These are phyloP conservation scores for Zonitis immaculata DNA, from an alignment of 2,888 invertebrate species.

Conservation along the genomic window DNA sequence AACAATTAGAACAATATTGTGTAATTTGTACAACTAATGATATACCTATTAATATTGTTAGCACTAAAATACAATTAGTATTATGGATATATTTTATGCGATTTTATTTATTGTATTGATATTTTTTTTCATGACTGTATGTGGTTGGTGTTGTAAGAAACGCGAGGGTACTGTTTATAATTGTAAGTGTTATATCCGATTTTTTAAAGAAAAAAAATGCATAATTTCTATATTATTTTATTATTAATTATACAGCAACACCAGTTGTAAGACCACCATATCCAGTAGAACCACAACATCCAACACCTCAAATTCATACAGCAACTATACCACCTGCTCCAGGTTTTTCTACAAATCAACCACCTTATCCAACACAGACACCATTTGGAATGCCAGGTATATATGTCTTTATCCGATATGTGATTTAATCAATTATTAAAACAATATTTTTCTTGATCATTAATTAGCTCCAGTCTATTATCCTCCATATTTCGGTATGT, in stretches of 20 bases:
- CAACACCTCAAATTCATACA: conserved; percentile 20
- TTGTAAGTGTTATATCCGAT: conserved; percentile 30
- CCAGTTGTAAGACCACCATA: conserved; percentile 24
- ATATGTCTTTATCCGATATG: too few relatives aligned
- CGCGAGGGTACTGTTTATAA: conserved; percentile 37
- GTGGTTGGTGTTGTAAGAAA: conserved; percentile 39
- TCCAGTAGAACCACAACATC: conserved; percentile 22
- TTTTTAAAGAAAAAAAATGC: too few relatives aligned
- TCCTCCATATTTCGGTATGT: conserved; percentile 24
- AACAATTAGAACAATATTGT: neutral
- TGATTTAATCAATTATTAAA: too few relatives aligned
- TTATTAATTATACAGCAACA: too few relatives aligned
- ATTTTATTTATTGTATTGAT: conserved; percentile 32
- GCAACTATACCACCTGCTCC: conserved; percentile 14
- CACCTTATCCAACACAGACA: conserved; percentile 21
- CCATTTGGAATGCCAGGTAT: conserved; percentile 22
- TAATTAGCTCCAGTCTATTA: conserved; percentile 8
- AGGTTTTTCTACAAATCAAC: conserved; percentile 15
- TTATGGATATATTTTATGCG: conserved; percentile 34
- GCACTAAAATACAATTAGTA: conserved; percentile 13
- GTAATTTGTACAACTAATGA: neutral
- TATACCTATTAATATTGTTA: conserved; percentile 1
- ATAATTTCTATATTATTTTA: too few relatives aligned
- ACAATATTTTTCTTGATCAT: too few relatives aligned
- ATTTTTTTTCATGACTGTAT: conserved; percentile 34